A percentile compares a stretch with the other conserved stretches of the same genome.
Conservation (phyloP, 2,797 vertebrate genomes). For the Protosalanx chinensis region DNA sequence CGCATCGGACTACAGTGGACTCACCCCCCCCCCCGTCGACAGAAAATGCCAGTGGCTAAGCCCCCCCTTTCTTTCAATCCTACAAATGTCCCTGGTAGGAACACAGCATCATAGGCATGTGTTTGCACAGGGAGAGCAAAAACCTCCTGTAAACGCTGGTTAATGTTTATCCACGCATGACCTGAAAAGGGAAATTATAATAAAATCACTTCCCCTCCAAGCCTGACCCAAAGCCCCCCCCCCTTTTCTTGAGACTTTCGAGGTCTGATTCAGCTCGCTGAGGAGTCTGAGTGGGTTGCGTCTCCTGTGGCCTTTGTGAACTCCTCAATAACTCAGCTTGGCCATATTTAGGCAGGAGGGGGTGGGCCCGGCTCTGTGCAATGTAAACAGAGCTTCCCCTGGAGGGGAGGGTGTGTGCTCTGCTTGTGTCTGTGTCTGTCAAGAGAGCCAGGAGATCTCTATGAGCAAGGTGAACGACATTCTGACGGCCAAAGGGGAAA, state of each 20-base stretch:
- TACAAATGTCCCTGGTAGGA: too few species aligned
- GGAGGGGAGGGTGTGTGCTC: conserved; percentile 49
- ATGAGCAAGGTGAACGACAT: conserved; percentile 33
- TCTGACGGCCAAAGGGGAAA: conserved; percentile 14
- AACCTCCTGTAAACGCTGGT: conserved; percentile 17
- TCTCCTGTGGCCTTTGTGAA: conserved; percentile 39
- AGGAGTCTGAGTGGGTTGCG: conserved; percentile 14
- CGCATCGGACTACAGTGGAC: too few species aligned
- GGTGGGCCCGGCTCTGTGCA: conserved; percentile 51
- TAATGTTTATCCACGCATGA: conserved; percentile 48
- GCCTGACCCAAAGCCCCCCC: neutral
- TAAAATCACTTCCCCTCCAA: conserved; percentile 22
- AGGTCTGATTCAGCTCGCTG: neutral
- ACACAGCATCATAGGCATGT: conserved; percentile 39
- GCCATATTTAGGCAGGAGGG: conserved; percentile 69
- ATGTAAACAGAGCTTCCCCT: conserved; percentile 67
- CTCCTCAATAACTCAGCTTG: conserved; percentile 58
- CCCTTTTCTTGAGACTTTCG: too few species aligned
- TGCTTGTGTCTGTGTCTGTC: conserved; percentile 63
- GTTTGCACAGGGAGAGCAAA: conserved; percentile 32
- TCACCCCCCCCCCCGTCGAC: too few species aligned
- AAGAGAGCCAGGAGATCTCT: conserved; percentile 41
- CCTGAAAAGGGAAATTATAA: conserved; percentile 49
- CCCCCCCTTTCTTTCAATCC: too few species aligned
- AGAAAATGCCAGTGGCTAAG: too few species aligned